Evolutionary conservation across 2,888 invertebrate genomes (phyloP), one percentile per base, ranked within the genome.

Genomic region (Drymonia ruficornis): DNA sequence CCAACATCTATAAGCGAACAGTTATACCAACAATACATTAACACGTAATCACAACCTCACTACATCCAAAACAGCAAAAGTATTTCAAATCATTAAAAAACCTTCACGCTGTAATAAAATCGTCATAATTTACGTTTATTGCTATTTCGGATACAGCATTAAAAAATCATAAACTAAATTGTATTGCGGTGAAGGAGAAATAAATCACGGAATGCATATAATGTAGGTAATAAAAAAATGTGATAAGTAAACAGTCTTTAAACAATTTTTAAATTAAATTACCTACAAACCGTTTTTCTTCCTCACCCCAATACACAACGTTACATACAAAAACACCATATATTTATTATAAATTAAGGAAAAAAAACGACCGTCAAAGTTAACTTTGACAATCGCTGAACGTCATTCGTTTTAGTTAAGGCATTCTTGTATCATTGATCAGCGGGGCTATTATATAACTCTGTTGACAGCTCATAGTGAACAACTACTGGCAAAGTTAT

Each of bases 31-130:
- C 59, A 60, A n/a, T 55, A 65, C 67, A 72, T 74, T 70, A 74
- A 80, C 73, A 65, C 64, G 55, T 67, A 68, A 73, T 81, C 83
- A 83, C 81, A 83, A 83, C 81, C 81, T 56, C 59, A 59, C 74
- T 63, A 63, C 65, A 72, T 67, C 65, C 67, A 70, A 72, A 78
- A 80, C 74, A 75, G 73, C 69, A 63, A 65, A 60, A 65, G 56
- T 64, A 51, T 61, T 61, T 61, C 52, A 67, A 66, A 73, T 68
- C 61, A 70, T 67, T 61, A 66, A 53, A 62, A 40, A 59, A 59
- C 64, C 44, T 54, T 65, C 53, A 56, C 51, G 54, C 55, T 49
- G 36, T 51, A 59, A 63, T 57, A 45, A 59, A 53, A 65, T 62
- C 59, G 29, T 53, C 53, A 61, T 59, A 64, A 66, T 65, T 70